phyloP scores from a whole-genome alignment of 2,888 invertebrate species.

The Lasiommata megera region DNA sequence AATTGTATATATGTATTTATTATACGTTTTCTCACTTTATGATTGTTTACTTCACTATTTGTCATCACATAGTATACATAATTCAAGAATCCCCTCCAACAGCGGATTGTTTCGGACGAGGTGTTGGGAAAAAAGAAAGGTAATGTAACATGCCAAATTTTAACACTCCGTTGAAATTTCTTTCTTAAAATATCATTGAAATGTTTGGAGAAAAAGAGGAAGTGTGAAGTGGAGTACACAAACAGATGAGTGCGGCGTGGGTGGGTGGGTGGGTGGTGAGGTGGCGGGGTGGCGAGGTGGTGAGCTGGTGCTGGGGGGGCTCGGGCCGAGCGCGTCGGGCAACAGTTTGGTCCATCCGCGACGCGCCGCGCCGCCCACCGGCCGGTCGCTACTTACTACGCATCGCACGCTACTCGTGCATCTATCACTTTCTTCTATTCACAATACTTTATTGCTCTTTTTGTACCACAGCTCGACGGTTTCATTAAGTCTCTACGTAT shows the following conservation, averaged over 20 bases:
- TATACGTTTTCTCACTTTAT: no score
- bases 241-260: not conserved
- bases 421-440: constrained; percentile 55
- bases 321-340: constrained; percentile 19
- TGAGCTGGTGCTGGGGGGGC: not conserved
- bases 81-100: no score
- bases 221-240: not conserved
- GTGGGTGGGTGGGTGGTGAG: not conserved
- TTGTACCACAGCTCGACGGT: constrained; percentile 79
- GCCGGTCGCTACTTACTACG: constrained; percentile 46
- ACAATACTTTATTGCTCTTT: constrained; percentile 73
- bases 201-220: not conserved
- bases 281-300: not conserved
- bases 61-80: no score
- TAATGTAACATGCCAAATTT: no score
- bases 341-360: constrained; percentile 35
- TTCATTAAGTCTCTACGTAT: constrained; percentile 79
- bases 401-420: constrained; percentile 63
- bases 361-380: constrained; percentile 36
- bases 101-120: no score
- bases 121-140: no score
- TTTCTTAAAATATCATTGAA: not conserved
- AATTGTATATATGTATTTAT: no score
- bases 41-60: no score
- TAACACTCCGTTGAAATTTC: no score